phyloP scores from a whole-genome alignment of 2,113 vertebrate species.

The Salminus brasiliensis region DNA sequence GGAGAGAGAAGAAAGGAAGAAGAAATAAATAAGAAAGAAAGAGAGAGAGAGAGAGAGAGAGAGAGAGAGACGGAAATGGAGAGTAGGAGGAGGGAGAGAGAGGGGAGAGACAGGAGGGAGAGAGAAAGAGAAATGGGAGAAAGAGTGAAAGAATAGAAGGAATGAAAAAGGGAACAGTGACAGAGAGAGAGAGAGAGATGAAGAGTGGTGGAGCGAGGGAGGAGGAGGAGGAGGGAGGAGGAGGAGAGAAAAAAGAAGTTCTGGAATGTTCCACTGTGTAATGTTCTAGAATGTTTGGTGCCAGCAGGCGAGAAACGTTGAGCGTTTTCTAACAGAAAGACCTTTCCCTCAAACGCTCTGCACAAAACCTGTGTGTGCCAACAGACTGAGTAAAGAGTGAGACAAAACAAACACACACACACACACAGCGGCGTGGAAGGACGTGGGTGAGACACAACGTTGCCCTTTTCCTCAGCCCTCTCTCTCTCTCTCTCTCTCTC shows the following conservation, averaged over 20 bases:
- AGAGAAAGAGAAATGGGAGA: not conserved
- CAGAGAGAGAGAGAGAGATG: not conserved
- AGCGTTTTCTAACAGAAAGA: slow-evolving; percentile 6
- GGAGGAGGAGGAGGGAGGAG: slow-evolving; percentile 14
- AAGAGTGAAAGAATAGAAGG: slow-evolving; percentile 19
- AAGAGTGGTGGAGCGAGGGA: not conserved
- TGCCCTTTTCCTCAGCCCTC: slow-evolving; percentile 24
- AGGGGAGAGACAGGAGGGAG: not conserved
- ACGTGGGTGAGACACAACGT: slow-evolving; percentile 44
- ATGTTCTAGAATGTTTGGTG: slow-evolving; percentile 42
- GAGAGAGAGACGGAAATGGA: slow-evolving; percentile 5
- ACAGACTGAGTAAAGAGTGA: slow-evolving; percentile 10
- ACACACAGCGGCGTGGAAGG: slow-evolving; percentile 35
- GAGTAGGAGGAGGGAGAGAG: not conserved
- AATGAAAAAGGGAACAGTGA: not conserved
- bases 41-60: not conserved
- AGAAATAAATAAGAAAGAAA: slow-evolving; percentile 22
- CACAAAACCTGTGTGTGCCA: slow-evolving; percentile 1
- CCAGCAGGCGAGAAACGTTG: slow-evolving; percentile 16
- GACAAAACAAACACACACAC: slow-evolving; percentile 35
- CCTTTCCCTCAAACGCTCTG: slow-evolving; percentile 16
- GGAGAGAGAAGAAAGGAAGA: not conserved
- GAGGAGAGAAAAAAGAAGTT: slow-evolving; percentile 28
- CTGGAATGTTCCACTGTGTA: slow-evolving; percentile 56
- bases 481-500: not conserved